Evolutionary conservation across 2,113 vertebrate genomes (phyloP), one percentile per base, ranked within the genome.

Genomic region (Heliornis fulica): DNA sequence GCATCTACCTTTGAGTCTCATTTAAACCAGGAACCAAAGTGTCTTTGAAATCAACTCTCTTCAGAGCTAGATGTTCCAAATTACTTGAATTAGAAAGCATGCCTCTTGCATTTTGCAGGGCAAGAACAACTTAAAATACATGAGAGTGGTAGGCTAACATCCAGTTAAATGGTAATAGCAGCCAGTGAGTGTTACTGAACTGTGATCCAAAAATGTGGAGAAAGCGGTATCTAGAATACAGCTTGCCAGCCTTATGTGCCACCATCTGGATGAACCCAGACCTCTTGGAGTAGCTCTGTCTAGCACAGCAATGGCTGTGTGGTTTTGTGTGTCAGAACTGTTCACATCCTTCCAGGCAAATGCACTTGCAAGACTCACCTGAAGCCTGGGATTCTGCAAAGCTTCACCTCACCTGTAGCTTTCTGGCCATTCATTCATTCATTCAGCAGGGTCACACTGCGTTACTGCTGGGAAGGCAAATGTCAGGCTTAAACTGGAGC

Each of bases 401-500:
- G 3, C 54, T 43, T 74, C 12, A 71, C 32, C 32, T 87, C 15
- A 1, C 34, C 34, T 29, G 3, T 46, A 68, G 12, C 29, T 76
- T 90, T 65, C 78, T 74, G 78, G 41, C 78, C 54, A 71, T 79
- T 71, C 45, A 11, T 79, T 71, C 45, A 11, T 63, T 83, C 59
- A 74, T 7, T 31, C 32, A 4, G 16, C 29, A 29, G 12, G 10
- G 28, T 26, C 32, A 76, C 15, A 4, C 5, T 1, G 0, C 16
- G 10, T 26, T 76, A 15, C 50, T 75, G 70, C 81, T 90, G 63
- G 63, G 59, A 84, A n/a, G 1, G 4, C 77, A 78, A 85, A 94
- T 87, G 79, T 48, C 84, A 86, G 90, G 51, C 66, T 83, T 15
- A 34, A 92, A 94, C 75, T 28, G 41, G 54, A 43, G 13, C 56